Evolutionary conservation across 1,140 invertebrate genomes (phyloP).

Genomic region (Condylostylus longicornis): DNA sequence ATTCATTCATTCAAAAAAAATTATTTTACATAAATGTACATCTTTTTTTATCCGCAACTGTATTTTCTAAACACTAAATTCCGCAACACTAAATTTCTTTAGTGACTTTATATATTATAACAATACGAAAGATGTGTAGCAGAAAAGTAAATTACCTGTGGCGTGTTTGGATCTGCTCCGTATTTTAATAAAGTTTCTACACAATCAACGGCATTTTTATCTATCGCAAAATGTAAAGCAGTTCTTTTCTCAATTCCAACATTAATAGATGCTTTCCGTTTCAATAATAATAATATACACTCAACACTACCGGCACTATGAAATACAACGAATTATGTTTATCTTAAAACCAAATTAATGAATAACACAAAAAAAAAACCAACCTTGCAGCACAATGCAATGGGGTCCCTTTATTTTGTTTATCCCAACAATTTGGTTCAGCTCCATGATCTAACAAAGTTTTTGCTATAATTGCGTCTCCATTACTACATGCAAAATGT

Average conservation of each 20-base stretch:
- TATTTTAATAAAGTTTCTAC: constrained; percentile 48
- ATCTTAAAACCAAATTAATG: background rate
- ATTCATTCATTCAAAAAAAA: no score
- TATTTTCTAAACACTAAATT: no score
- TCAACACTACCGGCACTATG: constrained; percentile 35
- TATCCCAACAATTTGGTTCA: constrained; percentile 51
- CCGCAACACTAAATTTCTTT: no score
- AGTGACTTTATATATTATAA: no score
- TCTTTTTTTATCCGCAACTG: no score
- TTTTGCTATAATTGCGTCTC: constrained; percentile 45
- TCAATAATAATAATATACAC: constrained; percentile 43
- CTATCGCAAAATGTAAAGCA: constrained; percentile 59
- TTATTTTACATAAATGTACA: no score
- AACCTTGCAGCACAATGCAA: constrained; percentile 58
- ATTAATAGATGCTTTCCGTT: constrained; percentile 52
- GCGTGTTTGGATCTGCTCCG: constrained; percentile 58
- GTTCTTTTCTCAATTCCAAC: constrained; percentile 50
- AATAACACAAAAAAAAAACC: background rate
- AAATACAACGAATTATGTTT: background rate
- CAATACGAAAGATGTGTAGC: no score
- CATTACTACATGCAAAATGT: constrained; percentile 59
- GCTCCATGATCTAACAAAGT: constrained; percentile 47
- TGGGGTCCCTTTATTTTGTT: constrained; percentile 47
- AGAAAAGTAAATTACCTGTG: no score
- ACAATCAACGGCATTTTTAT: constrained; percentile 50